Percentiles rank a stretch among this genome's conserved stretches.
phyloP scores from a whole-genome alignment of 2,888 invertebrate species.

The Polia nebulosa region DNA sequence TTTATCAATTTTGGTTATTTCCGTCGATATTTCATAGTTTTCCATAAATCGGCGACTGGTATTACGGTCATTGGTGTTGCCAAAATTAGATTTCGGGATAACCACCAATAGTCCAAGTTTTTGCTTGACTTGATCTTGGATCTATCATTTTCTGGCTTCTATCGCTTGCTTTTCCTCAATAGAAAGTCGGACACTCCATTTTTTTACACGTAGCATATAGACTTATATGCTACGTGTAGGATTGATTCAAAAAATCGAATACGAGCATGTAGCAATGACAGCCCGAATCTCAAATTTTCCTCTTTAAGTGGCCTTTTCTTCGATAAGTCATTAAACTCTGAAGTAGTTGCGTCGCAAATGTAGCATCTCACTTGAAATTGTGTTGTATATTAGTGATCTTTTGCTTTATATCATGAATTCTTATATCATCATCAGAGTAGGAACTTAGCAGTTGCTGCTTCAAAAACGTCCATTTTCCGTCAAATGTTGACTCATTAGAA shows the following conservation, averaged over 20 bases:
- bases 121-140: neutral
- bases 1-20: constrained; percentile 1
- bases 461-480: neutral
- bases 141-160: too few relatives aligned
- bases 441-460: constrained; percentile 1
- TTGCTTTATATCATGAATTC: neutral
- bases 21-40: neutral
- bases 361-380: too few relatives aligned
- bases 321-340: too few relatives aligned
- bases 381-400: too few relatives aligned
- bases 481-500: neutral
- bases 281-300: neutral
- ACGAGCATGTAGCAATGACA: neutral
- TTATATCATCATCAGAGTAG: neutral
- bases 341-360: too few relatives aligned
- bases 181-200: neutral
- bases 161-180: too few relatives aligned
- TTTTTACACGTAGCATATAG: neutral
- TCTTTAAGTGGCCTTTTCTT: too few relatives aligned
- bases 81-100: neutral
- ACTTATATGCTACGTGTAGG: neutral
- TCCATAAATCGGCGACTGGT: neutral
- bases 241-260: neutral
- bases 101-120: constrained; percentile 2
- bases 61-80: neutral